These are phyloP conservation scores for Argopecten irradians DNA, from an alignment of 1,140 invertebrate species.

Conservation along the genomic window DNA sequence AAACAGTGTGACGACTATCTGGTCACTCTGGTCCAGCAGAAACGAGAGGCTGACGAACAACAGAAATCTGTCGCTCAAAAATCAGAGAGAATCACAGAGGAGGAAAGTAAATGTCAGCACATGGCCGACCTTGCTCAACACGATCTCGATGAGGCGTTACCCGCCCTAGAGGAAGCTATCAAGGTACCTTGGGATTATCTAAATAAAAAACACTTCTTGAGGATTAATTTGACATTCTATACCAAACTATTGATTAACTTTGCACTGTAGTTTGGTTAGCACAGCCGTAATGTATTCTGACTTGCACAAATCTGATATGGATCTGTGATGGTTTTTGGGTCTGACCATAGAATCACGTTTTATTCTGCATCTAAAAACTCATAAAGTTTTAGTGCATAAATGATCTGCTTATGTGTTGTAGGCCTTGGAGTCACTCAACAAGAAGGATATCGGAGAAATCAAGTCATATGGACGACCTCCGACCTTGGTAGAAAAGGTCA, in stretches of 20 bases:
- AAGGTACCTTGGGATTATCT: conserved; percentile 77
- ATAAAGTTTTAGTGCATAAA: too few species aligned
- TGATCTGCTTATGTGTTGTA: conserved; percentile 65
- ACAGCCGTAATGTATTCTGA: too few species aligned
- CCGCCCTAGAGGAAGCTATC: conserved; percentile 88
- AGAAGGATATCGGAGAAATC: conserved; percentile 92
- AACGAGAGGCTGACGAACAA: conserved; percentile 88
- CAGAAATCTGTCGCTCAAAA: conserved; percentile 78
- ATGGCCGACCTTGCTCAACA: conserved; percentile 87
- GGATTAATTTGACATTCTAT: too few species aligned
- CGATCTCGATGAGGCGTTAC: conserved; percentile 89
- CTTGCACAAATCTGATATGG: background rate
- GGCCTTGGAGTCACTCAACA: conserved; percentile 89
- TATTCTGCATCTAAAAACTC: too few species aligned
- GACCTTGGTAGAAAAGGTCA: conserved; percentile 89
- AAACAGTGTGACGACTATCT: conserved; percentile 86
- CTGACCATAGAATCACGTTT: too few species aligned
- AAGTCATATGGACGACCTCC: conserved; percentile 91
- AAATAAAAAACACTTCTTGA: too few species aligned
- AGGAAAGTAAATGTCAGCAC: conserved; percentile 87
- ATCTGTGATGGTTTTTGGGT: too few species aligned
- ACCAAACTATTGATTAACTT: too few species aligned
- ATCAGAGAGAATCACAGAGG: conserved; percentile 84
- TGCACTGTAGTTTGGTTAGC: too few species aligned
- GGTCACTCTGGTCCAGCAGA: conserved; percentile 86